phyloP scores from a whole-genome alignment of 2,113 vertebrate species.

The Grus americana region DNA sequence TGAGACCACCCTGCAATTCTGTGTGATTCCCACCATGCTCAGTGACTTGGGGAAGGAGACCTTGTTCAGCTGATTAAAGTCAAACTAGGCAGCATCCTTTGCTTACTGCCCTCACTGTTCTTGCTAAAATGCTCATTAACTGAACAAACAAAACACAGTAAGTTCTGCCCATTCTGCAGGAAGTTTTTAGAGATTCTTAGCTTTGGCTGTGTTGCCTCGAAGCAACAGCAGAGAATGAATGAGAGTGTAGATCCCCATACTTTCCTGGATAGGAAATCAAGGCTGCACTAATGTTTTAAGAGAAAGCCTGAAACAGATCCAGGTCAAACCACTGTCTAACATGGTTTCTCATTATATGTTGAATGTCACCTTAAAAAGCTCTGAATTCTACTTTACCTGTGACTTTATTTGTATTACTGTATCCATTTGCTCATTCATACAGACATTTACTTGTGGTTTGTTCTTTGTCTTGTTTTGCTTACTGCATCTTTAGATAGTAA shows the following conservation, averaged over 20 bases:
- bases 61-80: not conserved
- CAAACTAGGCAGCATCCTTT: not conserved
- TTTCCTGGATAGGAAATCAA: not conserved
- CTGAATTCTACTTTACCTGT: not conserved
- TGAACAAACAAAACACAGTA: not conserved
- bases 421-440: not conserved
- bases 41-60: not conserved
- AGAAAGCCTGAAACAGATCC: not conserved
- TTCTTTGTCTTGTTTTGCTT: not conserved
- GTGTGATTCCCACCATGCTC: not conserved
- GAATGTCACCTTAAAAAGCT: not conserved
- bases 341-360: not conserved
- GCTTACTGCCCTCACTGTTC: not conserved
- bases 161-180: not conserved
- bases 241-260: not conserved
- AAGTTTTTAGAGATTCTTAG: not conserved
- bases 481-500: not conserved
- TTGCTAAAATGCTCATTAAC: not conserved
- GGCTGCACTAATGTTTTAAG: not conserved
- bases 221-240: not conserved
- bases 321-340: not conserved
- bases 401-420: not conserved
- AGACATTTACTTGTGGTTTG: not conserved
- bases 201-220: not conserved
- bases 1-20: not conserved